Evolutionary conservation across 1,140 invertebrate species (phyloP), one percentile per base, ranked within the genome.

Genomic region (Drosophila pseudoananassae): DNA sequence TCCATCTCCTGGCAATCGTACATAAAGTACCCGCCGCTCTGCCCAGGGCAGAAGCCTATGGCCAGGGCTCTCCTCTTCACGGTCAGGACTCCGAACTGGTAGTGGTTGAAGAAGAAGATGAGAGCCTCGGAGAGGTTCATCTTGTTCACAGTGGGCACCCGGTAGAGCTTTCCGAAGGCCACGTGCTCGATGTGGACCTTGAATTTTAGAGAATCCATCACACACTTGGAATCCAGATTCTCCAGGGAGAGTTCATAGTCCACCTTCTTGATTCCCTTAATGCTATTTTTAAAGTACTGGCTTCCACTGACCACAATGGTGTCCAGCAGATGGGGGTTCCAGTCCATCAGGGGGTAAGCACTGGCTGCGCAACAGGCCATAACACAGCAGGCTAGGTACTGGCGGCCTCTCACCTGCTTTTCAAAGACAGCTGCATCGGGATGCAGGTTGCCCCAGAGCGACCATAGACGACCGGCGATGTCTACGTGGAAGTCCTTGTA

Each of bases 401-500:
- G 94, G 53, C 93, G 93, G 0, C 93, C 93, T 3, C 93, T 91
- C 0, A 65, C 46, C 15, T 92, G 69, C 1, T 73, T 53, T 0
- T 84, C 81, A 73, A 94, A 94, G 50, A 92, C 91, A 0, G 65
- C 60, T 15, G 93, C 93, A 38, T 92, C 78, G 1, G 94, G 93
- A 92, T 94, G 93, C 9, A 94, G 64, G 17, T 92, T 93, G 3
- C 94, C 94, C 92, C 93, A 93, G 0, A 95, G 74, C 0, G 94
- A 94, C 88, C 92, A 94, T 2, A 95, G 76, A 53, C 94, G 93
- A 1, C 93, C 93, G n/a, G 93, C 92, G 69, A 94, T 94, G 87
- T 94, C 94, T 3, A 94, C 92, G 69, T 94, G 93, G 92, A 93
- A 95, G 56, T 94, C 92, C 73, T 93, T 93, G 92, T 94, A 91